These are phyloP conservation scores for Amniataba percoides DNA, from an alignment of 2,797 vertebrate species.

Conservation along the genomic window DNA sequence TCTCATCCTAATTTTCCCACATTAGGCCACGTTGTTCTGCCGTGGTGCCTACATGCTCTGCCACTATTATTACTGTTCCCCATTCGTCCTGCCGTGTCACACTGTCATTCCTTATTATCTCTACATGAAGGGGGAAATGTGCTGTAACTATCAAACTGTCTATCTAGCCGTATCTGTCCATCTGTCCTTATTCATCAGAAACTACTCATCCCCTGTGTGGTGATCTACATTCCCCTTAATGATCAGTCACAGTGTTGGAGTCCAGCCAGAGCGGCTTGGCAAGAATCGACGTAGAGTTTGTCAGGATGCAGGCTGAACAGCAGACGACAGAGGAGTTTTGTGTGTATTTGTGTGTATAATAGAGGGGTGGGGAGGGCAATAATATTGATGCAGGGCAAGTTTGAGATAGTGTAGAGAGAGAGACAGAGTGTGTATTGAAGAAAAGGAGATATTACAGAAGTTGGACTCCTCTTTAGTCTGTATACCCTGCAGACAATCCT, in stretches of 20 bases:
- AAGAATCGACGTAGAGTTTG: slow-evolving; percentile 24
- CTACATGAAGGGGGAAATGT: slow-evolving; percentile 2
- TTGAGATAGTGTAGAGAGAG: slow-evolving; percentile 5
- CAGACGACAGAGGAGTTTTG: neutral
- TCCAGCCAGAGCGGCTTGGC: slow-evolving; percentile 42
- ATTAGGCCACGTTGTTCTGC: slow-evolving; percentile 21
- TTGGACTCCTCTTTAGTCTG: slow-evolving; percentile 21
- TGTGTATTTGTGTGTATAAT: neutral
- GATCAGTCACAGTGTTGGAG: slow-evolving; percentile 48
- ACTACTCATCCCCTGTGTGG: slow-evolving; percentile 27
- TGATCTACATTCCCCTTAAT: slow-evolving; percentile 53
- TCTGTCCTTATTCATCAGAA: slow-evolving; percentile 42
- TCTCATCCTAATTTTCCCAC: slow-evolving; percentile 25
- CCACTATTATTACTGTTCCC: slow-evolving; percentile 33
- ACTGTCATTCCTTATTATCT: slow-evolving; percentile 48
- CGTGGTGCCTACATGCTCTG: slow-evolving; percentile 11
- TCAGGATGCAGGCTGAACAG: slow-evolving; percentile 19
- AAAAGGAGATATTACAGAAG: slow-evolving; percentile 24
- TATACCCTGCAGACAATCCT: slow-evolving; percentile 30
- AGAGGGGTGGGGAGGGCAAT: neutral
- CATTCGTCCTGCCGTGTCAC: slow-evolving; percentile 24
- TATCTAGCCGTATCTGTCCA: slow-evolving; percentile 22
- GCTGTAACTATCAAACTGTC: slow-evolving; percentile 3
- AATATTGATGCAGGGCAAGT: slow-evolving; percentile 7
- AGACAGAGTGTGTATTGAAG: slow-evolving; percentile 3